phyloP scores from a whole-genome alignment of 1,140 invertebrate species.

The Uloborus diversus region DNA sequence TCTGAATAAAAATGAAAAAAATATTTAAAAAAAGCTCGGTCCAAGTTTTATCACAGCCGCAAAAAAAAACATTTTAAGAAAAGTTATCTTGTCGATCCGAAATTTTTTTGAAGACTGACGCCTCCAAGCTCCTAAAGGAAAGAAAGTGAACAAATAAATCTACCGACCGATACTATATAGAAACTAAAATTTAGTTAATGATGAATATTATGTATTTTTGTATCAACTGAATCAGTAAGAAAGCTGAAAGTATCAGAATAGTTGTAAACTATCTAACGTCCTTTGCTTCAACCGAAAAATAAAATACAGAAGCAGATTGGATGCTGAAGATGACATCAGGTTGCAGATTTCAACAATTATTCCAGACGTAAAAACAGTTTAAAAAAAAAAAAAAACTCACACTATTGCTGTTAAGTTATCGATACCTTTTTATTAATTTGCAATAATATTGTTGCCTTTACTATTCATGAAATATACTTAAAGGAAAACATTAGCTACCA shows the following conservation, averaged over 20 bases:
- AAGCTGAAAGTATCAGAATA: not conserved
- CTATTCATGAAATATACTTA: no score
- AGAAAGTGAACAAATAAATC: constrained; percentile 4
- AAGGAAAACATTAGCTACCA: no score
- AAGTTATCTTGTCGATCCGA: constrained; percentile 6
- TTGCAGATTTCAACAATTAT: constrained; percentile 6
- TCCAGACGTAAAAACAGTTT: constrained; percentile 3
- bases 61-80: constrained; percentile 11
- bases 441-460: no score
- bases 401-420: not conserved
- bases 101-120: not conserved
- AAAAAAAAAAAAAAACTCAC: constrained; percentile 14
- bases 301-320: not conserved
- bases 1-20: not conserved
- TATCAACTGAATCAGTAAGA: not conserved
- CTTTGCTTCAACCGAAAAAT: not conserved
- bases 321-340: not conserved
- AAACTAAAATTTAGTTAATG: constrained; percentile 5
- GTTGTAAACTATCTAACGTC: not conserved
- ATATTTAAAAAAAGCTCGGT: not conserved
- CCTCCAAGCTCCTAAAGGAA: not conserved
- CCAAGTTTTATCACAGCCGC: not conserved
- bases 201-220: constrained; percentile 3
- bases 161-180: constrained; percentile 6
- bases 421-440: not conserved